Evolutionary conservation across 2,113 vertebrate species (phyloP), one percentile per base, ranked within the genome.

Genomic region (Thunnus maccoyii): DNA sequence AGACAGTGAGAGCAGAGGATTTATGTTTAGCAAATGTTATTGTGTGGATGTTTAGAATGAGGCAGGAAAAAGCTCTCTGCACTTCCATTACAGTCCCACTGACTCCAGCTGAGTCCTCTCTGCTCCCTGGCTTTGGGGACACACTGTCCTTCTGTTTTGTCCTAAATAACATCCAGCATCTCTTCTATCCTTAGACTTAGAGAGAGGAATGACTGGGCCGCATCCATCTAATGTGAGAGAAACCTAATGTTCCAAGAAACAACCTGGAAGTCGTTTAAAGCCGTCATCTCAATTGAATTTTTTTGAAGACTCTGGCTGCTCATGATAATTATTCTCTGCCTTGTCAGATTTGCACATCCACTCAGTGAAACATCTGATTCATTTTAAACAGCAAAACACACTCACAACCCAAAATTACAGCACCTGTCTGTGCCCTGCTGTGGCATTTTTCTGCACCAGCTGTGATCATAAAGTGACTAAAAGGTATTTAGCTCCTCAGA

Each of bases 11-110:
- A 48, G 63, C 13, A 20, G 18, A 32, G 76, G 86, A 89, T 93
- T 86, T 86, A 88, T 88, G 85, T 83, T 56, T 74, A 76, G 79
- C 63, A 86, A 88, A 89, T 81, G 63, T 72, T 48, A 67, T 64
- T 78, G 65, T 81, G 73, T 71, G 79, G 78, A 64, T 84, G 72
- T 78, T 91, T 85, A 68, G 58, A 80, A 77, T 74, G 63, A 76
- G 50, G 68, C 69, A 64, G 48, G 77, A 66, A 64, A 85, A 89
- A 79, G 58, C 63, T 64, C 55, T 86, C 57, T 85, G 66, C 65
- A 66, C 62, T 83, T 81, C 36, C 63, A 85, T 88, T 86, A 74
- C 65, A 66, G 54, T 60, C 46, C 17, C 55, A 32, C 44, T 17
- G 68, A 51, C 46, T 71, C 82, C 82, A 89, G 85, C 88, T 90